phyloP scores from a whole-genome alignment of 2,888 invertebrate genomes.

The Rhagium mordax region DNA sequence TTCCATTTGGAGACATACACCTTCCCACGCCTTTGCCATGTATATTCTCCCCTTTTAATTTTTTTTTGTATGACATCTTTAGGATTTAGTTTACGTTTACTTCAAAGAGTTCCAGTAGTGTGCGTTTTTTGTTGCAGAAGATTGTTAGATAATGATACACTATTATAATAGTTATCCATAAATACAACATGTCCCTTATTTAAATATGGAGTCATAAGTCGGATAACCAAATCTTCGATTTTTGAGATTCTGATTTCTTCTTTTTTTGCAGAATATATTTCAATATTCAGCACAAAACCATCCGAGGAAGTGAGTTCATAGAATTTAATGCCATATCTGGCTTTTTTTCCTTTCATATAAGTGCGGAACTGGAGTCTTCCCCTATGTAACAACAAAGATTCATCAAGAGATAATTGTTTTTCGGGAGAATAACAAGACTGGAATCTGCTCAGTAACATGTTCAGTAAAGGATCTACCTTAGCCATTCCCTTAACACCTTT shows the following conservation, averaged over 20 bases:
- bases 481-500: constrained; percentile 8
- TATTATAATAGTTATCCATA: constrained; percentile 33
- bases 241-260: too few species aligned
- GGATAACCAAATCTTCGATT: constrained; percentile 21
- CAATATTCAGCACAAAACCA: constrained; percentile 30
- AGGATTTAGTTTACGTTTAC: constrained; percentile 36
- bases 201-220: constrained; percentile 25
- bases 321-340: constrained; percentile 30
- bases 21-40: constrained; percentile 54
- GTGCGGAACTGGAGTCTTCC: constrained; percentile 21
- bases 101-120: constrained; percentile 28
- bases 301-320: constrained; percentile 28
- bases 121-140: constrained; percentile 27
- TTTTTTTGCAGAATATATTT: constrained; percentile 28
- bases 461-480: constrained; percentile 24
- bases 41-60: constrained; percentile 40
- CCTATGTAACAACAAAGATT: constrained; percentile 16
- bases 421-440: not conserved
- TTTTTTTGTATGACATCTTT: constrained; percentile 37
- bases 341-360: constrained; percentile 34
- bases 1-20: constrained; percentile 59
- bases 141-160: constrained; percentile 24
- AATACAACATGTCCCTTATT: constrained; percentile 25
- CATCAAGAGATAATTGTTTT: not conserved
- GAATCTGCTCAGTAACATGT: constrained; percentile 24